These are phyloP conservation scores for Ditula angustiorana DNA, from an alignment of 2,888 invertebrate genomes.

Conservation along the genomic window DNA sequence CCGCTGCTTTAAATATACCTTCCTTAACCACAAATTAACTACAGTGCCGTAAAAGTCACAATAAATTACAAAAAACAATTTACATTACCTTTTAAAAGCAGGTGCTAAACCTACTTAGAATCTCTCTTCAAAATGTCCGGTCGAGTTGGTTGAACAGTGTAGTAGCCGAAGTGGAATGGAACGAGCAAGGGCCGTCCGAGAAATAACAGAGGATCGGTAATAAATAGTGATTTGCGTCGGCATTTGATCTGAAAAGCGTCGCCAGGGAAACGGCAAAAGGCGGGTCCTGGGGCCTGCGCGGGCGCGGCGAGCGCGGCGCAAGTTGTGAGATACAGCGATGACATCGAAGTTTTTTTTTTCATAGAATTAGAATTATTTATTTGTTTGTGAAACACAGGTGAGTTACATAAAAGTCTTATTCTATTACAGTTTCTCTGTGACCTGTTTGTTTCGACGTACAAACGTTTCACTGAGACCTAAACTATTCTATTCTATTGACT, in stretches of 20 bases:
- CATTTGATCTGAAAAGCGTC: constrained; percentile 38
- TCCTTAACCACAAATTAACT: not conserved
- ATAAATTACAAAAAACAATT: constrained; percentile 2
- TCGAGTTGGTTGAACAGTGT: not conserved
- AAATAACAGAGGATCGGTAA: constrained; percentile 31
- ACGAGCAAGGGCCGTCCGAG: not conserved
- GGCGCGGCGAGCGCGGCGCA: constrained; percentile 7
- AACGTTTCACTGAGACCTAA: too few relatives aligned
- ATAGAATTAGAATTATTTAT: too few relatives aligned
- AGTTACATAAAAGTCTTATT: too few relatives aligned
- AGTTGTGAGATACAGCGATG: not conserved
- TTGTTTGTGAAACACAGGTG: too few relatives aligned
- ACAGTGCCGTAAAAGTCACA: not conserved
- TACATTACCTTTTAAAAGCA: not conserved
- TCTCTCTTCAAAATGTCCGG: not conserved
- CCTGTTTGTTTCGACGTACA: too few relatives aligned
- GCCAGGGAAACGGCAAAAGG: constrained; percentile 37
- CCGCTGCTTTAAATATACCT: not conserved
- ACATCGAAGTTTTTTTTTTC: too few relatives aligned
- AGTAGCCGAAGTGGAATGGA: not conserved
- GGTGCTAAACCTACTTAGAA: not conserved
- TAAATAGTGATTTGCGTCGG: constrained; percentile 39
- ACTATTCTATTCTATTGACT: too few relatives aligned
- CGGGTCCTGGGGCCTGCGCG: constrained; percentile 29
- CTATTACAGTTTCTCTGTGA: too few relatives aligned